A percentile compares a stretch with the other conserved stretches of the same genome.
These are phyloP conservation scores for Zenarchopterus dispar DNA, from an alignment of 2,797 vertebrate species.

Conservation along the genomic window DNA sequence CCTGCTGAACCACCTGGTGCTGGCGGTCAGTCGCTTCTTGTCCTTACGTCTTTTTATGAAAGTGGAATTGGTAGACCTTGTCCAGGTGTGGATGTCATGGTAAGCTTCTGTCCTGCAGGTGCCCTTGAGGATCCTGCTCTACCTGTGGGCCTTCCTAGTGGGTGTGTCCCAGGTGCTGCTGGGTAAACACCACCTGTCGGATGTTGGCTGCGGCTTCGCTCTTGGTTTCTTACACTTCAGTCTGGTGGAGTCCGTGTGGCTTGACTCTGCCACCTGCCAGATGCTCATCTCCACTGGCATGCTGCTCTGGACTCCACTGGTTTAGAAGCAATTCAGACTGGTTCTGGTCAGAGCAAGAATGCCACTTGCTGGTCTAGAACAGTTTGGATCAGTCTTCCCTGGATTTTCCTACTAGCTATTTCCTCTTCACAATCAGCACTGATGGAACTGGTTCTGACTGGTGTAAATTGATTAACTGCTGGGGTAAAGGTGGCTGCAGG, in stretches of 20 bases:
- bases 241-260: conserved; percentile 92
- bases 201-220: conserved; percentile 89
- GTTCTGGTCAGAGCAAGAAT: neutral
- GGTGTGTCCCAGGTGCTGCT: conserved; percentile 89
- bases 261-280: conserved; percentile 92
- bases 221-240: conserved; percentile 91
- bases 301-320: conserved; percentile 70
- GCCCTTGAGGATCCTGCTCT: conserved; percentile 89
- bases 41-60: too few relatives aligned
- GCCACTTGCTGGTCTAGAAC: neutral
- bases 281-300: conserved; percentile 89
- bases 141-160: conserved; percentile 90
- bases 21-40: conserved; percentile 76
- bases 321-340: conserved; percentile 20
- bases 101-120: conserved; percentile 55
- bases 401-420: conserved; percentile 5
- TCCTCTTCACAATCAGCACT: neutral
- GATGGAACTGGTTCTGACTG: neutral
- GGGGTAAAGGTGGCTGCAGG: neutral
- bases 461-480: neutral
- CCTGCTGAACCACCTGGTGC: conserved; percentile 91
- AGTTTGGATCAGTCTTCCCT: neutral
- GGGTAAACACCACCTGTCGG: conserved; percentile 91
- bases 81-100: neutral
- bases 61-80: neutral